Evolutionary conservation across 2,888 invertebrate species (phyloP).

Genomic region (Eulithis testata): DNA sequence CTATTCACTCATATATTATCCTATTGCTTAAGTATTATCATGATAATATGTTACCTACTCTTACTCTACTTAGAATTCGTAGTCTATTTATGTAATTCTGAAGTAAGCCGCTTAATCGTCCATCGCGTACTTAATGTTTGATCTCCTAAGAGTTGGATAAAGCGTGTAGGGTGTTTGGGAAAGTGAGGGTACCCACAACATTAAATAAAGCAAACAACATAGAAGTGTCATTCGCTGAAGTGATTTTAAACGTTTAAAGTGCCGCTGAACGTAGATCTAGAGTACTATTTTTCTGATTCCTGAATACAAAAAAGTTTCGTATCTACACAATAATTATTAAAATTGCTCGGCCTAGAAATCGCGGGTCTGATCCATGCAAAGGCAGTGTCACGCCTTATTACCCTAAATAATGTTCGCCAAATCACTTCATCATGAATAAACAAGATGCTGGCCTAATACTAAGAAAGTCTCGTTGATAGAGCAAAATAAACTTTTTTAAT

Average conservation of each 20-base stretch:
- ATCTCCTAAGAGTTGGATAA: constrained; percentile 55
- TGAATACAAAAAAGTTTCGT: background rate
- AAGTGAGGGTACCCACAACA: constrained; percentile 35
- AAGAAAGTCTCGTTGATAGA: constrained; percentile 37
- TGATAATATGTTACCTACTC: constrained; percentile 49
- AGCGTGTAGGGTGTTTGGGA: constrained; percentile 42
- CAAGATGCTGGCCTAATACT: constrained; percentile 58
- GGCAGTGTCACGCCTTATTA: constrained; percentile 76
- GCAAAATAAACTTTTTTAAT: constrained; percentile 1
- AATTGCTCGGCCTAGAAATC: constrained; percentile 64
- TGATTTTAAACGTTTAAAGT: too few species aligned
- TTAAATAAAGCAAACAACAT: constrained; percentile 4
- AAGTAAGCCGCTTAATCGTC: constrained; percentile 72
- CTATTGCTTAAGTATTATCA: too few species aligned
- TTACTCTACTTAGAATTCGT: constrained; percentile 55
- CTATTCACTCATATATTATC: too few species aligned
- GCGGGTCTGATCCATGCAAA: constrained; percentile 65
- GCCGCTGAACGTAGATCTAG: too few species aligned
- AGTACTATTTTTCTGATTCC: background rate
- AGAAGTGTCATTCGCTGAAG: constrained; percentile 10
- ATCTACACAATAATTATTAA: constrained; percentile 3
- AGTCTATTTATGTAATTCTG: constrained; percentile 68
- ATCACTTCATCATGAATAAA: constrained; percentile 71
- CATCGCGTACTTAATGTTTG: constrained; percentile 69
- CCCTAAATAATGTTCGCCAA: constrained; percentile 68